These are phyloP conservation scores for Falco naumanni DNA, from an alignment of 2,797 vertebrate species.

Conservation along the genomic window DNA sequence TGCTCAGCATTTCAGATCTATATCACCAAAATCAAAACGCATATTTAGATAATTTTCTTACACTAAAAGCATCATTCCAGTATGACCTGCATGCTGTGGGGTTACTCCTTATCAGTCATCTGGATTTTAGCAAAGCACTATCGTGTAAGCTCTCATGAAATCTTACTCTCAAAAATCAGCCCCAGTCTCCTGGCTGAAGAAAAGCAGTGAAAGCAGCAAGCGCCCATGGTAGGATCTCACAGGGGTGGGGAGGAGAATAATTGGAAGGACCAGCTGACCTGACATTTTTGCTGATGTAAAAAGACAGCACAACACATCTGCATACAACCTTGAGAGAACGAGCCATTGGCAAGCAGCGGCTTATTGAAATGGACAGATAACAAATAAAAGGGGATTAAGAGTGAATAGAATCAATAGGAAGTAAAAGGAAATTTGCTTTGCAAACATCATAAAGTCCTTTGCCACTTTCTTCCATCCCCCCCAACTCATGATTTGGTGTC, in stretches of 20 bases:
- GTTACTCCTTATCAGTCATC: neutral
- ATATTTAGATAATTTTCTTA: neutral
- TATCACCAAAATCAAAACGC: neutral
- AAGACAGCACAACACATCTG: conserved; percentile 13
- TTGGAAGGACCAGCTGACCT: neutral
- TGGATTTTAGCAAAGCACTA: neutral
- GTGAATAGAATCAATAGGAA: neutral
- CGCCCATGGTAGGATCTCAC: accelerated
- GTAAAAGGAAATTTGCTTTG: conserved; percentile 14
- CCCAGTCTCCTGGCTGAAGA: neutral
- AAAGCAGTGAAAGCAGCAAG: neutral
- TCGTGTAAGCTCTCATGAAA: neutral
- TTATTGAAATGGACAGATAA: neutral
- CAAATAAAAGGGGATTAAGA: conserved; percentile 35
- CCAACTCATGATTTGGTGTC: neutral
- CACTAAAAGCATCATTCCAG: neutral
- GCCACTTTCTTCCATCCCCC: neutral
- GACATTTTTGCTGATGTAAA: conserved; percentile 35
- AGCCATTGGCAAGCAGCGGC: neutral
- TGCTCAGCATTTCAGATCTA: neutral
- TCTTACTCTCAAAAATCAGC: neutral
- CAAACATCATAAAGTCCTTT: neutral
- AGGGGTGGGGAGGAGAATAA: neutral
- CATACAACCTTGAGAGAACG: neutral
- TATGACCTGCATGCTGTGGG: neutral